Evolutionary conservation across 2,797 vertebrate genomes (phyloP).

Genomic region (Philypnodon macrostomus): DNA sequence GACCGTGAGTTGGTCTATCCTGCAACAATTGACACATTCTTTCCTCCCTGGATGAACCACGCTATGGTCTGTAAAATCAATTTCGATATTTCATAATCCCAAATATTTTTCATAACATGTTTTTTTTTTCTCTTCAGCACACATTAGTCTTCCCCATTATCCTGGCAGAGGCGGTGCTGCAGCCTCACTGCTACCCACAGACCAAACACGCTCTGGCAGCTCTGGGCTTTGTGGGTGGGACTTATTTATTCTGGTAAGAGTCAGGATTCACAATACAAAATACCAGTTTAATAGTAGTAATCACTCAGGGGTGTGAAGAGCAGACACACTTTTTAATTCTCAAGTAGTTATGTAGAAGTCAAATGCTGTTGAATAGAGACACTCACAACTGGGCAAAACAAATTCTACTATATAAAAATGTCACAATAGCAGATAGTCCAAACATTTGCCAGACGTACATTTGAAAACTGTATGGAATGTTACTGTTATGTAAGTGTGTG

Average conservation of each 20-base stretch:
- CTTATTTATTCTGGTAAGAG: slow-evolving; percentile 85
- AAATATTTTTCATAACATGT: no score
- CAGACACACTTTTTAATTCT: no score
- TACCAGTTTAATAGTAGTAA: background rate
- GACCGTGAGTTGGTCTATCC: slow-evolving; percentile 87
- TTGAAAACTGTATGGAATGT: no score
- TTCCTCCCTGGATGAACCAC: slow-evolving; percentile 88
- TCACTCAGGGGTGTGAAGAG: background rate
- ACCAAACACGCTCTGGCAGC: slow-evolving; percentile 78
- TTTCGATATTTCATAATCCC: no score
- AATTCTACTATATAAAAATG: no score
- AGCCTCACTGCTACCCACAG: slow-evolving; percentile 79
- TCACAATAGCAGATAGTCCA: no score
- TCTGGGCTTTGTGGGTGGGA: slow-evolving; percentile 58
- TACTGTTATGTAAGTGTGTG: no score
- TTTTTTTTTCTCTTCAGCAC: slow-evolving; percentile 72
- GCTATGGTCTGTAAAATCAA: slow-evolving; percentile 77
- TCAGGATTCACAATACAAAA: background rate
- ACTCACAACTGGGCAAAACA: no score
- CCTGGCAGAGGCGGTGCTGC: slow-evolving; percentile 78
- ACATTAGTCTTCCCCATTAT: slow-evolving; percentile 78
- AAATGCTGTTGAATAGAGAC: no score
- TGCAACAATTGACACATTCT: slow-evolving; percentile 76
- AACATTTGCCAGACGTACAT: no score
- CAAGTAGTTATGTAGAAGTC: no score